Base-by-base conservation (phyloP, 2,888 invertebrate species). In the Ormyrus nitidulus region DNA sequence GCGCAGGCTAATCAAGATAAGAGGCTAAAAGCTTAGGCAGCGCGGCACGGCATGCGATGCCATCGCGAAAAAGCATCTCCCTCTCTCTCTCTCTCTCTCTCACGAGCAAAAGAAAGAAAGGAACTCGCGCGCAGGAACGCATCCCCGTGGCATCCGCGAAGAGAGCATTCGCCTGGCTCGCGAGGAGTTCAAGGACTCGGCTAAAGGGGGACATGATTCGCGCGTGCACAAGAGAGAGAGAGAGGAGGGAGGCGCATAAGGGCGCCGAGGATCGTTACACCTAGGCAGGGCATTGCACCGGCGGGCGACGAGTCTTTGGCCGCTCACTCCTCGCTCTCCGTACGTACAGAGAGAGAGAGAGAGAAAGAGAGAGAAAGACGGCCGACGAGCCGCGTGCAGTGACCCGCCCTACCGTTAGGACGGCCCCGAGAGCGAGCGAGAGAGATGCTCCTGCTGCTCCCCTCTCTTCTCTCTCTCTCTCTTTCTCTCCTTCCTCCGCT, bases 321-420 rank as follows among this genome's bases (percentile, higher is more conserved):
- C 92, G 88, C 90, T 89, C 89, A 84, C 80, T 82, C 89, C 62
- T 19, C 72, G 61, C 76, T 91, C 86, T 85, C 86, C 85, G 19
- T 53, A 58, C 75, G 73, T 13, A 13, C 51, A n/a, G 13, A 53
- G 8, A 49, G 71, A 58, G 6, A 78, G 8, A 66, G 46, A 80
- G 79, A 79, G 77, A 13, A 4, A 13, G 71, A 49, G 71, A 48
- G 72, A 70, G 70, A 69, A 34, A 77, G 70, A 75, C 73, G 65
- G 65, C 81, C 71, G 75, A 73, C 58, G 84, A 84, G 68, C 87
- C 88, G 89, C 89, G 90, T 90, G 89, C 90, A 90, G 90, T 90
- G 90, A 90, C 90, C 90, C 90, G 90, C 90, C 90, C 90, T 90
- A 90, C 90, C 90, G 90, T 90, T 90, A 90, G 90, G 89, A 90